Percentiles rank a stretch among this genome's conserved stretches.
phyloP scores from a whole-genome alignment of 2,888 invertebrate genomes.

The Drosophila austrosaltans region DNA sequence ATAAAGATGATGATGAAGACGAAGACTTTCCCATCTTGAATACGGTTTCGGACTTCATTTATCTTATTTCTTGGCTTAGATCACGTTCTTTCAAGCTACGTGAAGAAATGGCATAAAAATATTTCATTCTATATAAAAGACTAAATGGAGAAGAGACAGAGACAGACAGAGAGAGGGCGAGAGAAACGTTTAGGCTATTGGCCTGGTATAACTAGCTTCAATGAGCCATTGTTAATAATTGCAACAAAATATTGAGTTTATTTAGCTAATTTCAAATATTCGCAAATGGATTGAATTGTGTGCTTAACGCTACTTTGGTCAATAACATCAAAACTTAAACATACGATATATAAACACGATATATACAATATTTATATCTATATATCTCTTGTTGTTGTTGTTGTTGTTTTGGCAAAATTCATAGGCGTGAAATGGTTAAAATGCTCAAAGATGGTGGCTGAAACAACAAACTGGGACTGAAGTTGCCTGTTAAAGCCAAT shows the following conservation, averaged over 20 bases:
- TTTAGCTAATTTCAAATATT: neutral
- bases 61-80: constrained; percentile 71
- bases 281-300: constrained; percentile 68
- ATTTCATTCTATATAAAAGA: constrained; percentile 47
- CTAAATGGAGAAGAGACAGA: neutral
- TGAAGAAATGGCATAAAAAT: constrained; percentile 74
- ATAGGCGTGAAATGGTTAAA: constrained; percentile 55
- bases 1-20: constrained; percentile 15
- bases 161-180: constrained; percentile 19
- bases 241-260: neutral
- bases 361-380: constrained; percentile 4
- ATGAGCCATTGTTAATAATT: constrained; percentile 5
- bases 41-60: constrained; percentile 38
- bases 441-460: constrained; percentile 23
- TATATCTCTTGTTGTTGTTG: constrained; percentile 25
- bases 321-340: constrained; percentile 33
- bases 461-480: neutral
- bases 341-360: constrained; percentile 30
- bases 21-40: constrained; percentile 64
- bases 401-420: constrained; percentile 28
- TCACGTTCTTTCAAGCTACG: constrained; percentile 81
- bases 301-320: constrained; percentile 73
- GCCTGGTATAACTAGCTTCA: neutral
- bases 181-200: neutral
- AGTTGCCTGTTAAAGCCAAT: neutral